These are phyloP conservation scores for Iguana delicatissima DNA, from an alignment of 2,797 vertebrate genomes.

Conservation along the genomic window DNA sequence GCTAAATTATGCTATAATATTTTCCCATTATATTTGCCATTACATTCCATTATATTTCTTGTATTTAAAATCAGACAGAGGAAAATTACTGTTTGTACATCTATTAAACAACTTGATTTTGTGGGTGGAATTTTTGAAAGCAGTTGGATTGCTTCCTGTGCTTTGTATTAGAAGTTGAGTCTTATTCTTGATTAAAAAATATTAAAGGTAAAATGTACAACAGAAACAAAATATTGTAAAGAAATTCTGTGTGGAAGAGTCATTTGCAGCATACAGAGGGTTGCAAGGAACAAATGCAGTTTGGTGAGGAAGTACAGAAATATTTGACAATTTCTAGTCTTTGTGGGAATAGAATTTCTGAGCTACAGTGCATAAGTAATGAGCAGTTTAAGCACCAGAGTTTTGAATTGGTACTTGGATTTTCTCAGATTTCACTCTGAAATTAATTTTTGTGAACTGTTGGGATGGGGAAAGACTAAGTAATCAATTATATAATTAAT, in stretches of 20 bases:
- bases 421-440: not conserved
- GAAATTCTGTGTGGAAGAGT: not conserved
- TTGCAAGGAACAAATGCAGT: not conserved
- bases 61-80: not conserved
- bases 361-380: not conserved
- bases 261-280: not conserved
- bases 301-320: not conserved
- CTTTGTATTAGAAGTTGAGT: not conserved
- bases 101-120: not conserved
- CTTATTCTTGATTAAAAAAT: not conserved
- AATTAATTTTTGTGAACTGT: not conserved
- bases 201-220: not conserved
- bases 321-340: not conserved
- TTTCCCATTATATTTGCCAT: not conserved
- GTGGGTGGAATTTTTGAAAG: not conserved
- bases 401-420: not conserved
- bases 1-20: conserved; percentile 1
- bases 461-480: too few relatives aligned
- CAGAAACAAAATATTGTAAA: not conserved
- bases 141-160: not conserved
- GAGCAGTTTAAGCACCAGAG: not conserved
- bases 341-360: not conserved
- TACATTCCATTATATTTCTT: not conserved
- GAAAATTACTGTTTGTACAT: not conserved
- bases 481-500: not conserved